phyloP scores from a whole-genome alignment of 2,113 vertebrate species.

The Peromyscus californicus region DNA sequence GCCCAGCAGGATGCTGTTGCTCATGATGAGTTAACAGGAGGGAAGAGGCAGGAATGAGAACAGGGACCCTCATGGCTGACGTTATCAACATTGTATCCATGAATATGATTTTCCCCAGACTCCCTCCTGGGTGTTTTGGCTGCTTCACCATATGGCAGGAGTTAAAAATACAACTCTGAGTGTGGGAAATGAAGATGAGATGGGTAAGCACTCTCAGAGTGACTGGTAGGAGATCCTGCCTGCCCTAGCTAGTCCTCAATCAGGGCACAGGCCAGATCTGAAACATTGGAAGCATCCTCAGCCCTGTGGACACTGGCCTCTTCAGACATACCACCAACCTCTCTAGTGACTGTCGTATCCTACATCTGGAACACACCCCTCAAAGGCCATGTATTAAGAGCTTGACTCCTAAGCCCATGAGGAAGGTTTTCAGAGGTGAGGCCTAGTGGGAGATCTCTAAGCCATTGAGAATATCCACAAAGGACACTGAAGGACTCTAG shows the following conservation, averaged over 20 bases:
- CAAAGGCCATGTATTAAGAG: not conserved
- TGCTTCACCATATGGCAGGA: constrained; percentile 58
- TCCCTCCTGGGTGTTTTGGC: constrained; percentile 55
- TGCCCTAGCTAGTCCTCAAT: not conserved
- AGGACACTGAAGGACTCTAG: not conserved
- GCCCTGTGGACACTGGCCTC: not conserved
- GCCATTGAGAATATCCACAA: too few species aligned
- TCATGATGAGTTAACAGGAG: not conserved
- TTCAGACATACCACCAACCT: not conserved
- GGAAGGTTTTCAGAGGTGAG: not conserved
- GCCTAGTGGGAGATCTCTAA: not conserved
- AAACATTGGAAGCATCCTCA: not conserved
- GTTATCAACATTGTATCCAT: not conserved
- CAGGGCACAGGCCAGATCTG: not conserved
- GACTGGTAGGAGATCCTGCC: too few species aligned
- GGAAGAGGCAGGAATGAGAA: not conserved
- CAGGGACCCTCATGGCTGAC: not conserved
- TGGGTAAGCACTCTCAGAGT: not conserved
- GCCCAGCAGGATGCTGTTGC: not conserved
- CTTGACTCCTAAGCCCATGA: not conserved
- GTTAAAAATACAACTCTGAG: constrained; percentile 72
- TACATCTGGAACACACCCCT: not conserved
- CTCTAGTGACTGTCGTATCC: not conserved
- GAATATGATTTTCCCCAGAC: not conserved
- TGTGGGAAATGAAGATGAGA: not conserved